Base-by-base conservation (phyloP, 1,140 invertebrate genomes). In the Drosophila saltans region DNA sequence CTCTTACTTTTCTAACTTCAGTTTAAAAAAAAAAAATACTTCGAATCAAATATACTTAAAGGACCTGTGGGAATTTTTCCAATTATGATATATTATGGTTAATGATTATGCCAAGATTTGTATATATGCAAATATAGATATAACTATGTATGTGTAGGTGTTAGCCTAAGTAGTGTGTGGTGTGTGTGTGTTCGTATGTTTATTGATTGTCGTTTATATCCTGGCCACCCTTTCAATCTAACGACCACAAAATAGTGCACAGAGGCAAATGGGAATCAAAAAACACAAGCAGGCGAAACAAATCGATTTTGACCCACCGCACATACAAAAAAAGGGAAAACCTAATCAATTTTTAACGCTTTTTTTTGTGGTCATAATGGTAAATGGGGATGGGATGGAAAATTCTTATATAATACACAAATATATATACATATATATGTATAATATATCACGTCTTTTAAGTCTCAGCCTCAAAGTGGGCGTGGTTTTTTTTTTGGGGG, bases 271-370 rank as follows among this genome's bases (percentile, higher is more conserved):
- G 59, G 66, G 66, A 80, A 36, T 59, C 77, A 65, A 67, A 78
- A 80, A 16, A 16, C 16, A 84, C 8, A 52, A 85, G 74, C 81
- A 84, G 74, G 81, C 81, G 70, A 62, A 81, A 59, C 70, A 67
- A 84, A 84, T 84, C 78, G 73, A 84, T 85, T 85, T 65, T 36
- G 33, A 56, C 11, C 11, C 65, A 43, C 39, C 55, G 48, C 72
- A 39, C 57, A 43, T 57, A 7, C 45, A 3, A 57, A 16, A 56
- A 61, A 7, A 61, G 52, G 58, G 21, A 80, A 81, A 81, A 81
- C 66, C 70, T 81, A 81, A 81, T 81, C 79, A 81, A 81, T 81
- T 81, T 57, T 80, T 66, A 75, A 81, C 60, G 80, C 66, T 77
- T 45, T 78, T 75, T 81, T 81, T 73, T 45, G 33, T 79, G 72